phyloP scores from a whole-genome alignment of 2,888 invertebrate species.

The Pristionchus fissidentatus region DNA sequence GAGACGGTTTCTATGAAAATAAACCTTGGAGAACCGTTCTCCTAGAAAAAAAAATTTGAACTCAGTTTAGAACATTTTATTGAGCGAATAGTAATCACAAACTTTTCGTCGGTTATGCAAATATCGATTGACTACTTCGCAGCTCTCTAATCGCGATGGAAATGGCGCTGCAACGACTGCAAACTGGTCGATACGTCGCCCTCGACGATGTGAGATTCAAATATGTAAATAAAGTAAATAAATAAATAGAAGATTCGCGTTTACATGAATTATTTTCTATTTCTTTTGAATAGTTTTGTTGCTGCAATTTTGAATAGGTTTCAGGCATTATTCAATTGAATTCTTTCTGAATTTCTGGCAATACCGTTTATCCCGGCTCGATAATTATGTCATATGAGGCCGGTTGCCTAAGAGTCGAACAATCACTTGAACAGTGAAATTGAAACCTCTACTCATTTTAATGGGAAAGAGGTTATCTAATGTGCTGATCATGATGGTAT shows the following conservation, averaged over 20 bases:
- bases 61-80: no score
- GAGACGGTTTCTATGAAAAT: background rate
- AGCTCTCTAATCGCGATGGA: conserved; percentile 58
- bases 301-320: background rate
- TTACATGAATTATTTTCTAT: no score
- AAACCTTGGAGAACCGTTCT: background rate
- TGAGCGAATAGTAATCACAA: no score
- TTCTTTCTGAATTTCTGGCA: background rate
- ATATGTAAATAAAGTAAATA: background rate
- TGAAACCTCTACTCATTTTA: no score
- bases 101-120: no score
- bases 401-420: no score
- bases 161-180: conserved; percentile 57
- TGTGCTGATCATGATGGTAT: no score
- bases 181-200: conserved; percentile 54
- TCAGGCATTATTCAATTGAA: background rate
- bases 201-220: conserved; percentile 58
- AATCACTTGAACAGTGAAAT: no score
- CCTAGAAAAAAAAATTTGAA: background rate
- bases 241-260: background rate
- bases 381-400: no score
- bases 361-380: background rate
- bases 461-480: no score
- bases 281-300: no score
- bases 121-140: no score